phyloP scores from a whole-genome alignment of 30 jellyfish, hydroid and myxozoan species.

The Aurelia aurita complex sp. Pacific region DNA sequence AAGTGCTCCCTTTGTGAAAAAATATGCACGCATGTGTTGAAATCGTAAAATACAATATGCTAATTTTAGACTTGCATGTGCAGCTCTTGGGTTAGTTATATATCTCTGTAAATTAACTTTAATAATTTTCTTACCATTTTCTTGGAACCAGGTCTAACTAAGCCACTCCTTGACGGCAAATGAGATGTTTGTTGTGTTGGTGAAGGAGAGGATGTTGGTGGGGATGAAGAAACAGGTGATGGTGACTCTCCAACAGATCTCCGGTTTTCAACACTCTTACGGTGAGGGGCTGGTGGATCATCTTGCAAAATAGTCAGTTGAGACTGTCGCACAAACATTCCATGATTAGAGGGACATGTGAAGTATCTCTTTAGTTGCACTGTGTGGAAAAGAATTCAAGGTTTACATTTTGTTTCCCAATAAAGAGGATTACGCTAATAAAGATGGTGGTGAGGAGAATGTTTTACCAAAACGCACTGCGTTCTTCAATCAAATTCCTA shows the following conservation, averaged over 20 bases:
- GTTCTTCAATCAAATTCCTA: too few species aligned
- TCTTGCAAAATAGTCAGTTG: constrained; percentile 71
- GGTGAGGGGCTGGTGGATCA: constrained; percentile 2
- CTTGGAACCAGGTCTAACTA: constrained; percentile 67
- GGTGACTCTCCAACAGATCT: constrained; percentile 20
- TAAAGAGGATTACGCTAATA: too few species aligned
- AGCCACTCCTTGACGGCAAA: constrained; percentile 45
- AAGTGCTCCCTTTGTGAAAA: too few species aligned
- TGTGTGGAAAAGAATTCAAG: background rate
- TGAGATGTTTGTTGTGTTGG: constrained; percentile 62
- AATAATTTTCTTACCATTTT: background rate
- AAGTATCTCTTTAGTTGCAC: constrained; percentile 90
- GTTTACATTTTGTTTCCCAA: background rate
- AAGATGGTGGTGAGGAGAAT: too few species aligned
- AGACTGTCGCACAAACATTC: constrained; percentile 95
- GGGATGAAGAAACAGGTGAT: constrained; percentile 30
- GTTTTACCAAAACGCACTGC: too few species aligned
- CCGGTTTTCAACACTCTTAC: background rate
- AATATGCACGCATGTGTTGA: too few species aligned
- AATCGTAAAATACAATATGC: too few species aligned
- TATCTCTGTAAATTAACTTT: too few species aligned
- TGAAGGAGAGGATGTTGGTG: constrained; percentile 55
- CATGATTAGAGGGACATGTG: constrained; percentile 91
- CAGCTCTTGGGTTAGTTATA: too few species aligned
- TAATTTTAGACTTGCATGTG: too few species aligned